A percentile compares a stretch with the other conserved stretches of the same genome.
Conservation (phyloP, 2,797 vertebrate species). For the Uromys caudimaculatus region DNA sequence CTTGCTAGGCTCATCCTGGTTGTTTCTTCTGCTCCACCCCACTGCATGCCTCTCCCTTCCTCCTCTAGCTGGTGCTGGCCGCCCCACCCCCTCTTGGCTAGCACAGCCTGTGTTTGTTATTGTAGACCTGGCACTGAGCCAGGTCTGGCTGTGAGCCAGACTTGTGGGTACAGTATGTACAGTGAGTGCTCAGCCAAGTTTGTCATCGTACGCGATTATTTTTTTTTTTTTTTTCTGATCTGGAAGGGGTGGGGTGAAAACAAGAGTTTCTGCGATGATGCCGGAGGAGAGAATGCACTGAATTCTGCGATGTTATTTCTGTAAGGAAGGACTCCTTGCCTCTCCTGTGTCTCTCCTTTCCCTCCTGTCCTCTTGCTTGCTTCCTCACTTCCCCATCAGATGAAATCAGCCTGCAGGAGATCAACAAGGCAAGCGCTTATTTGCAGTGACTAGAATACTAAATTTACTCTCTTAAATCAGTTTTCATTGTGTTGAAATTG, state of each 20-base stretch:
- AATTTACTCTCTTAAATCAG: constrained; percentile 70
- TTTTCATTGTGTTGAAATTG: constrained; percentile 71
- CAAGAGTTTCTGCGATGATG: constrained; percentile 65
- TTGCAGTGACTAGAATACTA: constrained; percentile 58
- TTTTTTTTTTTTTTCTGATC: constrained; percentile 86
- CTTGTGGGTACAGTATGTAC: constrained; percentile 99
- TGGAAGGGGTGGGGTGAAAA: constrained; percentile 87
- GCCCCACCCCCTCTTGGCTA: constrained; percentile 82
- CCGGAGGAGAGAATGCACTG: constrained; percentile 79
- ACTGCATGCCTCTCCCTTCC: constrained; percentile 31
- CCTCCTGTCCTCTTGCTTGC: not conserved
- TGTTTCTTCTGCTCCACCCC: not conserved
- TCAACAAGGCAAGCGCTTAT: constrained; percentile 9
- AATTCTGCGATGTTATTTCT: constrained; percentile 83
- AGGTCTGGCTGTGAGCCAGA: constrained; percentile 93
- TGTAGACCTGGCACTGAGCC: constrained; percentile 91
- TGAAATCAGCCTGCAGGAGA: constrained; percentile 47
- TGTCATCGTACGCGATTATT: constrained; percentile 88
- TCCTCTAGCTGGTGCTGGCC: not conserved
- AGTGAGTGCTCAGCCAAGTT: constrained; percentile 94
- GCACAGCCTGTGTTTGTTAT: constrained; percentile 91
- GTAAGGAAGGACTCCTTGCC: constrained; percentile 76
- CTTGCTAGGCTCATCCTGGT: not conserved
- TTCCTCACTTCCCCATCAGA: not conserved
- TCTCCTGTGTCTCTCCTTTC: not conserved